These are phyloP conservation scores for Stenoptilia bipunctidactyla DNA, from an alignment of 2,888 invertebrate genomes.

Conservation along the genomic window DNA sequence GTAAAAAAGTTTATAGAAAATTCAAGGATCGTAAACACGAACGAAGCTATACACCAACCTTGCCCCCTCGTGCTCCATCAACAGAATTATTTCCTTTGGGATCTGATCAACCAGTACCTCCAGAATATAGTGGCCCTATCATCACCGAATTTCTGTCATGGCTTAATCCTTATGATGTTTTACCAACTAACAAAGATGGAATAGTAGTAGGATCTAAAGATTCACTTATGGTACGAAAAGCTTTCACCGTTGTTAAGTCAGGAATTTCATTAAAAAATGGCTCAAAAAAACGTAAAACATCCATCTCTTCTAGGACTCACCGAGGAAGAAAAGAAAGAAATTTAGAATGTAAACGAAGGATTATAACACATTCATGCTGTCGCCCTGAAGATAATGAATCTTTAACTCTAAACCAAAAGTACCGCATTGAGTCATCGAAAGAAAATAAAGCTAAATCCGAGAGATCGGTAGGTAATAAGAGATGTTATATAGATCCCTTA, in stretches of 20 bases:
- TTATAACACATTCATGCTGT: slow-evolving; percentile 56
- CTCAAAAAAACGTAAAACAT: slow-evolving; percentile 65
- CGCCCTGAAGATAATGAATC: slow-evolving; percentile 37
- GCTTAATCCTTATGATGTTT: slow-evolving; percentile 66
- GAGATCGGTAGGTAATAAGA: slow-evolving; percentile 64
- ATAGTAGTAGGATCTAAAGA: slow-evolving; percentile 40
- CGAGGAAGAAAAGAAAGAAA: slow-evolving; percentile 62
- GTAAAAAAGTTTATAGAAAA: slow-evolving; percentile 72
- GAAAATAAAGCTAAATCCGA: slow-evolving; percentile 46
- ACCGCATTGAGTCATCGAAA: slow-evolving; percentile 55
- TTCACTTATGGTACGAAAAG: slow-evolving; percentile 61
- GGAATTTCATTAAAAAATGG: slow-evolving; percentile 40
- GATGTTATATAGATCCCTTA: slow-evolving; percentile 63
- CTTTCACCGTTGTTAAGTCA: slow-evolving; percentile 58
- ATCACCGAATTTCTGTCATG: slow-evolving; percentile 78
- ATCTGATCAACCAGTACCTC: slow-evolving; percentile 40
- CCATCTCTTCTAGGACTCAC: slow-evolving; percentile 59
- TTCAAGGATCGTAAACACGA: slow-evolving; percentile 47
- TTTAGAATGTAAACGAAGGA: slow-evolving; percentile 45
- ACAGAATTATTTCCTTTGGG: slow-evolving; percentile 28
- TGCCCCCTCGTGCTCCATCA: slow-evolving; percentile 30
- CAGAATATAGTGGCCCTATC: slow-evolving; percentile 74
- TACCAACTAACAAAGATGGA: slow-evolving; percentile 49
- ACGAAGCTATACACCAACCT: slow-evolving; percentile 31
- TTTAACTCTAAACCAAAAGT: slow-evolving; percentile 34